These are phyloP conservation scores for Agapornis roseicollis DNA, from an alignment of 2,113 vertebrate species.

Conservation along the genomic window DNA sequence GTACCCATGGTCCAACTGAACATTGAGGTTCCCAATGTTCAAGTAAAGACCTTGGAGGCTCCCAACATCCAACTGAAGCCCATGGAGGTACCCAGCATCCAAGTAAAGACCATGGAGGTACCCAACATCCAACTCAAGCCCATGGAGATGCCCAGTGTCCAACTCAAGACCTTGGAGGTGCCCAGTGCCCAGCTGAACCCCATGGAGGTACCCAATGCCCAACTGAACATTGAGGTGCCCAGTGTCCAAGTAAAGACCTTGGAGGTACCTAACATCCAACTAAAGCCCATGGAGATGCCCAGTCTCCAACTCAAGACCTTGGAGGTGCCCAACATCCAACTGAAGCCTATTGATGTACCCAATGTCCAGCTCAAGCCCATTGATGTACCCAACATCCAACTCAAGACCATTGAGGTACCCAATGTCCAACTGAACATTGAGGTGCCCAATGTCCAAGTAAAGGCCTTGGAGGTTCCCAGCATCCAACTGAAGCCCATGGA, in stretches of 20 bases:
- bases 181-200: neutral
- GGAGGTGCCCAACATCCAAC: slow-evolving; percentile 3
- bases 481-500: neutral
- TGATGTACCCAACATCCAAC: neutral
- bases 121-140: too few species aligned
- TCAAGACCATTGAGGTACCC: neutral
- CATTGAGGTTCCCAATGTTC: neutral
- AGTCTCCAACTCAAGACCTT: fast-evolving
- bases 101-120: too few species aligned
- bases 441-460: neutral
- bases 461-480: fast-evolving
- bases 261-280: neutral
- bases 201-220: neutral
- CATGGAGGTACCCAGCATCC: neutral
- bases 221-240: neutral
- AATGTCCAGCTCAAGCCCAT: fast-evolving
- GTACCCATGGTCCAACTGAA: neutral
- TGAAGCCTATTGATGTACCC: neutral
- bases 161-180: too few species aligned
- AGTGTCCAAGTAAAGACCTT: too few species aligned
- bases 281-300: neutral
- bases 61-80: neutral
- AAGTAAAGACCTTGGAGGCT: neutral
- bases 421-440: fast-evolving
- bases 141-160: too few species aligned